These are phyloP conservation scores for Stenoptilia bipunctidactyla DNA, from an alignment of 2,888 invertebrate species.

Conservation along the genomic window DNA sequence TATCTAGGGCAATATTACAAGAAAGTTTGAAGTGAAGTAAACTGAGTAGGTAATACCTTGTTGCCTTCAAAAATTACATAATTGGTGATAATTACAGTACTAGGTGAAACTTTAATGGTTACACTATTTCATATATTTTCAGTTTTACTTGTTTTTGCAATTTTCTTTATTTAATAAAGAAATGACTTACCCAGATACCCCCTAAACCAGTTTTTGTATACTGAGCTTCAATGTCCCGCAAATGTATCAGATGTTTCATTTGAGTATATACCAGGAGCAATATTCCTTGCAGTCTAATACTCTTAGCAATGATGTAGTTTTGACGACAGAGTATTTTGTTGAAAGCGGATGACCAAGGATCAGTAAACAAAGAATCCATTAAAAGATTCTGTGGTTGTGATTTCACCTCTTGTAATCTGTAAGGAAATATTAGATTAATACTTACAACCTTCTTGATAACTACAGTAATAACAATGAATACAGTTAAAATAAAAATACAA, in stretches of 20 bases:
- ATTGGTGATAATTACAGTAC: not conserved
- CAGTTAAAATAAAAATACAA: too few species aligned
- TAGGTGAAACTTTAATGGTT: not conserved
- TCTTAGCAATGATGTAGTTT: constrained; percentile 84
- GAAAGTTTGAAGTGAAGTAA: not conserved
- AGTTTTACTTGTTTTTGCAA: not conserved
- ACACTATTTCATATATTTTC: too few species aligned
- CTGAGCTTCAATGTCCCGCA: constrained; percentile 87
- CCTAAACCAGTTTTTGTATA: constrained; percentile 92
- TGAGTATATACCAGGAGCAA: constrained; percentile 83
- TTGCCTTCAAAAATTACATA: not conserved
- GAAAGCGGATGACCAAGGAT: constrained; percentile 86
- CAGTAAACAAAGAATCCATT: constrained; percentile 83
- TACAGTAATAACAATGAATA: too few species aligned
- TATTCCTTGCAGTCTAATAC: constrained; percentile 87
- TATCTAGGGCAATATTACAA: not conserved
- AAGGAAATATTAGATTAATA: too few species aligned
- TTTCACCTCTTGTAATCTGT: constrained; percentile 89
- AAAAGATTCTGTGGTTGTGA: constrained; percentile 88
- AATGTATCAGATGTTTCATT: constrained; percentile 82
- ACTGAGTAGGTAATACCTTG: not conserved
- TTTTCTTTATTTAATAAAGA: not conserved
- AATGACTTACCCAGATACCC: constrained; percentile 88
- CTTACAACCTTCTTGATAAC: too few species aligned
- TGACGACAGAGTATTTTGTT: constrained; percentile 77